These are phyloP conservation scores for Drosophila pseudotalamancana DNA, from an alignment of 2,888 invertebrate genomes.

Conservation along the genomic window DNA sequence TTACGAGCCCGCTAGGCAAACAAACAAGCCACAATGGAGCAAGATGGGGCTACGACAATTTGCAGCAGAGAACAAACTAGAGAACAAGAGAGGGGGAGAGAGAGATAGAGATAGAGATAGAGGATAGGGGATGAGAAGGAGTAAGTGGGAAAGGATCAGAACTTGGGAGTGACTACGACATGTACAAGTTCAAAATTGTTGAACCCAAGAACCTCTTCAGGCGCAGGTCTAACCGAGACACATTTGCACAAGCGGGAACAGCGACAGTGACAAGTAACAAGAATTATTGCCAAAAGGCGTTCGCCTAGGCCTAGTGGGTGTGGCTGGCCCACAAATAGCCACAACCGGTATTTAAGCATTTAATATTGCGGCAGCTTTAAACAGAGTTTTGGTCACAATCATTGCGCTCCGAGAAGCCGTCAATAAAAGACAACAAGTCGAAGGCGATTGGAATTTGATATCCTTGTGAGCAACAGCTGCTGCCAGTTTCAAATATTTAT, in stretches of 20 bases:
- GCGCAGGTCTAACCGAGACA: constrained; percentile 39
- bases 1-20: constrained; percentile 74
- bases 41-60: constrained; percentile 48
- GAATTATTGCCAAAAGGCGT: constrained; percentile 60
- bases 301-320: constrained; percentile 18
- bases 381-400: constrained; percentile 2
- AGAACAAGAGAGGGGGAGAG: background rate
- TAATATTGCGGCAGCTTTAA: constrained; percentile 29
- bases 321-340: constrained; percentile 2
- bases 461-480: constrained; percentile 18
- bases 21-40: constrained; percentile 64
- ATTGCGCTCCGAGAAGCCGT: constrained; percentile 39
- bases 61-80: constrained; percentile 54
- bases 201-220: constrained; percentile 52
- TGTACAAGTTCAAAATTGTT: constrained; percentile 66
- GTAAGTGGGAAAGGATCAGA: background rate
- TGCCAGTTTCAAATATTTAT: constrained; percentile 42
- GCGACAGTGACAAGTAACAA: constrained; percentile 53
- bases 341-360: constrained; percentile 14
- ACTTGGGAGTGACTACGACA: background rate
- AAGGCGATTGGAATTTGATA: constrained; percentile 49
- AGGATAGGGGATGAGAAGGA: background rate
- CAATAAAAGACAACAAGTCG: constrained; percentile 33
- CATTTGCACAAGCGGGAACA: constrained; percentile 44
- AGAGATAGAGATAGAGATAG: background rate